These are phyloP conservation scores for Zele albiditarsus DNA, from an alignment of 2,888 invertebrate species.

Conservation along the genomic window DNA sequence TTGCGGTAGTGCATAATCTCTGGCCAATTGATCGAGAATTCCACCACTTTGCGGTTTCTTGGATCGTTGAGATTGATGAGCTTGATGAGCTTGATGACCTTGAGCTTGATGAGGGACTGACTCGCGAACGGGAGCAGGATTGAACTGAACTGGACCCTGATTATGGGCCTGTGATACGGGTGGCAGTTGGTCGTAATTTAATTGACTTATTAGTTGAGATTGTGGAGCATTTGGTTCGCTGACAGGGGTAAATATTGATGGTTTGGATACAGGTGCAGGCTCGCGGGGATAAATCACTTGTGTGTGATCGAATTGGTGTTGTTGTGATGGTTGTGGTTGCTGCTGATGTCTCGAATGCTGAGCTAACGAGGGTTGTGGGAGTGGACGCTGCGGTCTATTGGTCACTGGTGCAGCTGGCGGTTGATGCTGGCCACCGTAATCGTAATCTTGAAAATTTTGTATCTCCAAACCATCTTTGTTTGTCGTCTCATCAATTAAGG, in stretches of 20 bases:
- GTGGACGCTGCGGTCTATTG: conserved; percentile 38
- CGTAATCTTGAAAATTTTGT: conserved; percentile 61
- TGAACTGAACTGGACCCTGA: conserved; percentile 69
- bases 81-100: neutral
- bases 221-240: conserved; percentile 52
- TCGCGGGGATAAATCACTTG: conserved; percentile 65
- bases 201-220: conserved; percentile 55
- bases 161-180: conserved; percentile 64
- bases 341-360: conserved; percentile 50
- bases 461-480: conserved; percentile 59
- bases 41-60: conserved; percentile 74
- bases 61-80: conserved; percentile 57
- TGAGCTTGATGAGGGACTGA: conserved; percentile 29
- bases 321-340: conserved; percentile 46
- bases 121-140: conserved; percentile 65
- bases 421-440: conserved; percentile 51
- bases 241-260: conserved; percentile 39
- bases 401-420: conserved; percentile 53
- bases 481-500: conserved; percentile 72
- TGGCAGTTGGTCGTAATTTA: conserved; percentile 58
- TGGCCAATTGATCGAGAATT: conserved; percentile 85
- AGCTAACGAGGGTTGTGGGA: conserved; percentile 47
- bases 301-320: conserved; percentile 55
- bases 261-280: conserved; percentile 24
- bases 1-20: conserved; percentile 85